phyloP scores from a whole-genome alignment of 2,797 vertebrate genomes.

The Micropoecilia bifurca region DNA sequence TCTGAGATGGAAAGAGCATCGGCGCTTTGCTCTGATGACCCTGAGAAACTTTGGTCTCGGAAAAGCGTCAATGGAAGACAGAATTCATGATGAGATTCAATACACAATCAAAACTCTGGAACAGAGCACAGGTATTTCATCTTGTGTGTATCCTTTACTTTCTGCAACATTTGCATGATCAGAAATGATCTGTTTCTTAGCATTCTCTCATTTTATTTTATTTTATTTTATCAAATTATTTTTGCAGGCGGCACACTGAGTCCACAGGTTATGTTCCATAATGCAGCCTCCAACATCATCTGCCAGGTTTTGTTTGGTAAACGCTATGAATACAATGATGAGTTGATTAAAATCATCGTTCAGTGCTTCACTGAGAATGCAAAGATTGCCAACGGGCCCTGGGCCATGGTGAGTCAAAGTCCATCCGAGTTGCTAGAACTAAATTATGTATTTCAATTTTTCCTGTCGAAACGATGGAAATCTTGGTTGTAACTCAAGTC shows the following conservation, averaged over 20 bases:
- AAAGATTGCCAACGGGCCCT: constrained; percentile 71
- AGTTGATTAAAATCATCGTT: constrained; percentile 42
- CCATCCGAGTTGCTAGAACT: neutral
- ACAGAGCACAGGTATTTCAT: constrained; percentile 55
- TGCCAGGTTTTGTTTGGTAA: constrained; percentile 67
- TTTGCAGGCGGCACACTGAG: constrained; percentile 49
- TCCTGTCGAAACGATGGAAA: neutral
- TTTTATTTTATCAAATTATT: neutral
- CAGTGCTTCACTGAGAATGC: constrained; percentile 8
- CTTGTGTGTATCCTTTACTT: neutral
- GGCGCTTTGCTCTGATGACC: constrained; percentile 78
- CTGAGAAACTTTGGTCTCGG: constrained; percentile 81
- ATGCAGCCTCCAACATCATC: constrained; percentile 72
- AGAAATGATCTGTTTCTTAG: neutral
- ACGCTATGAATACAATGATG: constrained; percentile 64
- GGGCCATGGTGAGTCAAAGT: constrained; percentile 70
- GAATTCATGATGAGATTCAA: constrained; percentile 72
- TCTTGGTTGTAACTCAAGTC: neutral
- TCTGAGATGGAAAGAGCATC: constrained; percentile 72
- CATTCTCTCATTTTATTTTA: neutral
- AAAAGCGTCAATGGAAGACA: constrained; percentile 78
- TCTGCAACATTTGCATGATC: neutral
- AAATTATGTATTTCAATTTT: neutral
- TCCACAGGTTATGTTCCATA: constrained; percentile 73
- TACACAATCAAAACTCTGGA: constrained; percentile 59